These are phyloP conservation scores for Wiebesia pumilae DNA, from an alignment of 1,140 invertebrate species.

Conservation along the genomic window DNA sequence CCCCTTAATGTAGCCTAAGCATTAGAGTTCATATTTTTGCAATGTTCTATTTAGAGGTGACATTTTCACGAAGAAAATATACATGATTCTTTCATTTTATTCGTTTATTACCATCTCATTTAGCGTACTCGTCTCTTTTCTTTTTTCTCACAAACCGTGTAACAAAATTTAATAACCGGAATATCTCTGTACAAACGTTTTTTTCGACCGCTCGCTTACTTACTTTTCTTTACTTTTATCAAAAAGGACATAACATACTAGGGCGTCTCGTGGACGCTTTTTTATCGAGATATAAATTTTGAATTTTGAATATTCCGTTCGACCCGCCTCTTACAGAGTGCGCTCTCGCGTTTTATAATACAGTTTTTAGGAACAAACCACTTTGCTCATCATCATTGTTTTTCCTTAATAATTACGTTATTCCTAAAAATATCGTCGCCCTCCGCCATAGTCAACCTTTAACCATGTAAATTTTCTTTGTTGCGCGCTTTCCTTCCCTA, in stretches of 20 bases:
- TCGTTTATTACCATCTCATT: slow-evolving; percentile 58
- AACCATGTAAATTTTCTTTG: slow-evolving; percentile 71
- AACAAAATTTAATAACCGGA: slow-evolving; percentile 76
- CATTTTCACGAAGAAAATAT: slow-evolving; percentile 75
- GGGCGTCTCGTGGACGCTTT: slow-evolving; percentile 32
- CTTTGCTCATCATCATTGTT: slow-evolving; percentile 65
- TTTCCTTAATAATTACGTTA: slow-evolving; percentile 65
- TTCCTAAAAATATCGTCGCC: slow-evolving; percentile 66
- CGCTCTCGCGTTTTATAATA: slow-evolving; percentile 64
- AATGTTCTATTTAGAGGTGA: slow-evolving; percentile 71
- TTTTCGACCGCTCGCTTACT: slow-evolving; percentile 57
- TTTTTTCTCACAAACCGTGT: slow-evolving; percentile 56
- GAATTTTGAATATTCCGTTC: slow-evolving; percentile 70
- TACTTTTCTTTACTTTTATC: slow-evolving; percentile 59
- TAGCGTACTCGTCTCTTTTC: slow-evolving; percentile 29
- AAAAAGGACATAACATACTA: slow-evolving; percentile 70
- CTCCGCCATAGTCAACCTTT: slow-evolving; percentile 62
- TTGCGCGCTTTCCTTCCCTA: slow-evolving; percentile 59
- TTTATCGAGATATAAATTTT: slow-evolving; percentile 70
- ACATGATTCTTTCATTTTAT: slow-evolving; percentile 68
- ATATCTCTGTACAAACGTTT: slow-evolving; percentile 75
- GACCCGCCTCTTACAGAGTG: slow-evolving; percentile 57
- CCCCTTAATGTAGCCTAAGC: slow-evolving; percentile 57
- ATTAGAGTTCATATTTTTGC: slow-evolving; percentile 64
- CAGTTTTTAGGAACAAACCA: slow-evolving; percentile 71